Percentiles rank a stretch among this genome's conserved stretches.
Conservation (phyloP, 2,888 invertebrate species). For the Chelonus formosanus region DNA sequence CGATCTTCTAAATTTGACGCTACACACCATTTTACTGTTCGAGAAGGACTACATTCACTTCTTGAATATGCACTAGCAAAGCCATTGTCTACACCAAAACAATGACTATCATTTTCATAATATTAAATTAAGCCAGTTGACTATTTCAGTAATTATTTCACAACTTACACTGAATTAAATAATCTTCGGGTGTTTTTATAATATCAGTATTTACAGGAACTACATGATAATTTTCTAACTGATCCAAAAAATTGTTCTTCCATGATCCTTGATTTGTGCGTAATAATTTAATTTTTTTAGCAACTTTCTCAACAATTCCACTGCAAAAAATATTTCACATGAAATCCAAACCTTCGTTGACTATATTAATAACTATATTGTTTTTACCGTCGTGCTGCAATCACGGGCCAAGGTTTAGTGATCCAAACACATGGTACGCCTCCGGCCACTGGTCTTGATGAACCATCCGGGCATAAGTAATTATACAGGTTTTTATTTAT, state of each 20-base stretch:
- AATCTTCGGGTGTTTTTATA: slow-evolving; percentile 73
- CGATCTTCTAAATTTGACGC: slow-evolving; percentile 74
- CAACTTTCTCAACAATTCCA: slow-evolving; percentile 60
- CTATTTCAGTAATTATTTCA: too few relatives aligned
- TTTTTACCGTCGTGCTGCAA: slow-evolving; percentile 73
- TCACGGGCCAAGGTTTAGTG: slow-evolving; percentile 79
- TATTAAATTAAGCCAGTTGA: too few relatives aligned
- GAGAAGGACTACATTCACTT: slow-evolving; percentile 54
- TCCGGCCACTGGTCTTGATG: slow-evolving; percentile 68
- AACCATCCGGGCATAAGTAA: slow-evolving; percentile 81
- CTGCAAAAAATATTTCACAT: not conserved
- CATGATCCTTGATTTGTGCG: slow-evolving; percentile 59
- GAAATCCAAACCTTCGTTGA: too few relatives aligned
- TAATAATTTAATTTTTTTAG: slow-evolving; percentile 65
- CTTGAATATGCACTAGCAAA: slow-evolving; percentile 59
- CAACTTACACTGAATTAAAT: slow-evolving; percentile 67
- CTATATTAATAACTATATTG: too few relatives aligned
- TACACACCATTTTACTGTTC: slow-evolving; percentile 69
- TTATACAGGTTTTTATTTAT: slow-evolving; percentile 66
- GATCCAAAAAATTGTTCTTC: slow-evolving; percentile 70
- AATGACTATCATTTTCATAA: too few relatives aligned
- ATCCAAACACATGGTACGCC: slow-evolving; percentile 80
- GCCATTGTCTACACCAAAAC: slow-evolving; percentile 43
- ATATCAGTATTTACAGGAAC: slow-evolving; percentile 63
- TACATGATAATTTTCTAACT: slow-evolving; percentile 71